Base-by-base conservation (phyloP, 1,140 invertebrate genomes). In the Macrocentrus cingulum region DNA sequence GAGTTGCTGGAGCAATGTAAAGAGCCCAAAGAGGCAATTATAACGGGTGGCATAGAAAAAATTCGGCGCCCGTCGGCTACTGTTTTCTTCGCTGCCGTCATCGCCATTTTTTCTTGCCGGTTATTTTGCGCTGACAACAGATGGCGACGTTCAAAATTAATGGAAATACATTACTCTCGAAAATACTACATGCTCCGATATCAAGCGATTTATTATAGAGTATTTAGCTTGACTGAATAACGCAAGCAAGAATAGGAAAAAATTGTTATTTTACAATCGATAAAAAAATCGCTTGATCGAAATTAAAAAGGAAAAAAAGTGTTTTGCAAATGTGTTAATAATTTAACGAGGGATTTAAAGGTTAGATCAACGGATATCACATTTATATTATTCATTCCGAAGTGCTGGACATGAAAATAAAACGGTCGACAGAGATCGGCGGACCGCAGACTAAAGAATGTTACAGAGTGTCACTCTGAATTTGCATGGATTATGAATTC, bases 21-120 rank as follows among this genome's bases (percentile, higher is more conserved):
- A 61, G 62, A 68, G 58, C 56, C 62, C 53, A 56, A 53, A n/a
- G 18, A 42, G 51, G 62, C 63, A 66, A 67, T 68, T 71, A 67
- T 70, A 74, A 72, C 66, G 66, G 66, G 65, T 68, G 64, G 37
- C 49, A 41, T 54, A 65, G 65, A 66, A 36, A 63, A 51, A 56
- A 45, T 57, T 59, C 32, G 56, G 61, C 59, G 62, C 62, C 53
- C 61, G 49, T 56, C 64, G 63, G 62, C 63, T 66, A 59, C 59
- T 55, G 53, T 58, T 51, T 55, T 13, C 41, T 20, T 8, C 25
- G 25, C 23, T 11, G 16, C 22, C 36, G 34, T 48, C 34, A 19
- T 52, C 5, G 16, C 36, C 25, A 9, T 48, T 51, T 39, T 39
- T 39, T 39, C 44, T 34, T 9, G 20, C 19, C 20, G 8, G 18